Conservation (phyloP, 2,113 vertebrate species). For the Crocuta crocuta region DNA sequence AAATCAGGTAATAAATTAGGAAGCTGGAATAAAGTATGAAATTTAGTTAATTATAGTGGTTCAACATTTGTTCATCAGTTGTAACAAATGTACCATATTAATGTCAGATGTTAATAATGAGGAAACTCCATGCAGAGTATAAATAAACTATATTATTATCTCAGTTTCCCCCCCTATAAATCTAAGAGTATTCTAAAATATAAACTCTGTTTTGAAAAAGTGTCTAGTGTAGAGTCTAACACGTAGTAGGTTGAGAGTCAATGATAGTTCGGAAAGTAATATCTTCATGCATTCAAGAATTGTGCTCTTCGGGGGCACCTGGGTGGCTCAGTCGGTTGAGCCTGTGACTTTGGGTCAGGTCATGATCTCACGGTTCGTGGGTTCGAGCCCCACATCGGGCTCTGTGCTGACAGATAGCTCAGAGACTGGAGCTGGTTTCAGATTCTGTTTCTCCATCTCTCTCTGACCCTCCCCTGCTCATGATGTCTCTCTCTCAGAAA, state of each 20-base stretch:
- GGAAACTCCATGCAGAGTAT: neutral
- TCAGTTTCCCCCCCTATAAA: neutral
- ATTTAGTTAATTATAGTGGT: neutral
- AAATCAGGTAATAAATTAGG: neutral
- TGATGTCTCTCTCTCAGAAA: too few relatives aligned
- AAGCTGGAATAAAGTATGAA: neutral
- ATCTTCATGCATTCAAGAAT: neutral
- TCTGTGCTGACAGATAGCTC: too few relatives aligned
- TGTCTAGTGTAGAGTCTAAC: neutral
- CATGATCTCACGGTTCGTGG: too few relatives aligned
- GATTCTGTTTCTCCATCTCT: too few relatives aligned
- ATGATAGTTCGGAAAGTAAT: neutral
- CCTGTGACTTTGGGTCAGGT: too few relatives aligned
- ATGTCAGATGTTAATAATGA: neutral
- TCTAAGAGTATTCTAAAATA: constrained; percentile 20
- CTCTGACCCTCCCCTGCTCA: too few relatives aligned
- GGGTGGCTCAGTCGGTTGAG: too few relatives aligned
- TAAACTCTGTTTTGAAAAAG: neutral
- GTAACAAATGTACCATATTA: neutral
- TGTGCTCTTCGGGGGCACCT: neutral
- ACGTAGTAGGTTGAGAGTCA: neutral
- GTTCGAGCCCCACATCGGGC: too few relatives aligned
- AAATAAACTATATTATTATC: neutral
- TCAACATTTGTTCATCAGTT: neutral
- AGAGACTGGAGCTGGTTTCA: too few relatives aligned